Percentiles rank a stretch among this genome's conserved stretches.
These are phyloP conservation scores for Cathartes aura DNA, from an alignment of 2,113 vertebrate species.

Conservation along the genomic window DNA sequence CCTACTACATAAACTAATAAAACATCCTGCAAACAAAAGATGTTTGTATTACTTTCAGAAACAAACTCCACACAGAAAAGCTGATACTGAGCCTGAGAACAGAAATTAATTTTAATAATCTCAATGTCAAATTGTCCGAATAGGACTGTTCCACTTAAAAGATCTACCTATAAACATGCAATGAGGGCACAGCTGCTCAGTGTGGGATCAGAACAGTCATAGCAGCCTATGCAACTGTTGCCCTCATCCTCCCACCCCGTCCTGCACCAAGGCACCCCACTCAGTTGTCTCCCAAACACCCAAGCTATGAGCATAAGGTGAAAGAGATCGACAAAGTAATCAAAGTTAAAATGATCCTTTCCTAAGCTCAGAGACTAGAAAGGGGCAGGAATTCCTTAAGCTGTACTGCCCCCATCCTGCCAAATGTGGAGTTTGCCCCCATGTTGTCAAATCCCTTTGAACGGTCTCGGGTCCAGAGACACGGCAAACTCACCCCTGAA, in stretches of 20 bases:
- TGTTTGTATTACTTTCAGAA: background rate
- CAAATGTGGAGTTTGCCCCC: background rate
- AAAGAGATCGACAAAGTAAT: background rate
- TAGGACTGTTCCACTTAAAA: background rate
- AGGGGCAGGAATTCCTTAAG: background rate
- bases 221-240: background rate
- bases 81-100: background rate
- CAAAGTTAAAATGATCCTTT: background rate
- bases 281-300: no score
- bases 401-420: background rate
- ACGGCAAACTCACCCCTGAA: background rate
- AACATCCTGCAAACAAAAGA: background rate
- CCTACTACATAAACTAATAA: background rate
- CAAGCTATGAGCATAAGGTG: background rate
- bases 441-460: fast-evolving
- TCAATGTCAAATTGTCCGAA: background rate
- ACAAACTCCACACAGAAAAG: background rate
- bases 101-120: background rate
- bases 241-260: fast-evolving
- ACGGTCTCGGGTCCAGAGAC: background rate
- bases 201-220: fast-evolving
- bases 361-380: background rate
- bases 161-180: fast-evolving
- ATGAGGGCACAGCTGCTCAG: background rate
- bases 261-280: background rate